phyloP scores from a whole-genome alignment of 2,113 vertebrate genomes.

The Thunnus thynnus region DNA sequence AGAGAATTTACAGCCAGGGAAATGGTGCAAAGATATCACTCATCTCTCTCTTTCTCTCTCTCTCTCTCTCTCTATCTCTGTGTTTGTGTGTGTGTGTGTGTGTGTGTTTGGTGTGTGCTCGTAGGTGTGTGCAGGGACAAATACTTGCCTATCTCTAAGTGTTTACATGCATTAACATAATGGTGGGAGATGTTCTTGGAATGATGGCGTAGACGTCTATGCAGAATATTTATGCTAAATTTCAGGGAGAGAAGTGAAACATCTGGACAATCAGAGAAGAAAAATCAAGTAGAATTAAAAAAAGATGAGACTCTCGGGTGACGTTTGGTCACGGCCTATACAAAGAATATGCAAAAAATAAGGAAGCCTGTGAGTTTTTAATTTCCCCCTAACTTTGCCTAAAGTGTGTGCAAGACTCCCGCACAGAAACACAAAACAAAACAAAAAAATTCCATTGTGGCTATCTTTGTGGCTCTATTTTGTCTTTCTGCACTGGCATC shows the following conservation, averaged over 20 bases:
- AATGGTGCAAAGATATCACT: conserved; percentile 65
- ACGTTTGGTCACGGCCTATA: conserved; percentile 32
- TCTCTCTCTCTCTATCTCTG: background rate
- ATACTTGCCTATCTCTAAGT: conserved; percentile 55
- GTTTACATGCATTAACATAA: conserved; percentile 67
- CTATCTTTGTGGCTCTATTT: conserved; percentile 32
- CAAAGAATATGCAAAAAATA: conserved; percentile 36
- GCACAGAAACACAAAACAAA: conserved; percentile 25
- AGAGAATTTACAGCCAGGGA: conserved; percentile 24
- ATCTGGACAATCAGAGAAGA: conserved; percentile 61
- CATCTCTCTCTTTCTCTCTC: background rate
- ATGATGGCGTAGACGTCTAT: conserved; percentile 44
- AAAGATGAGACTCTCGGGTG: conserved; percentile 52
- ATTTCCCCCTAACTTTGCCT: conserved; percentile 65
- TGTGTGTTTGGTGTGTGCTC: conserved; percentile 27
- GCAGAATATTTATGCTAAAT: conserved; percentile 69
- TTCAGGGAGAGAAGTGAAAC: conserved; percentile 50
- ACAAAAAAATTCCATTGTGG: conserved; percentile 3
- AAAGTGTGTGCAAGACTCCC: background rate
- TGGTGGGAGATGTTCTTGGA: conserved; percentile 55
- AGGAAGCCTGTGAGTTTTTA: conserved; percentile 55
- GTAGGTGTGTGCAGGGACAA: conserved; percentile 60
- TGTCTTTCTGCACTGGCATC: conserved; percentile 60
- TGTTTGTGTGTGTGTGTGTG: conserved; percentile 14
- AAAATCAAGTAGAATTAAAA: conserved; percentile 65